These are phyloP conservation scores for Alouatta palliata DNA, from an alignment of 2,113 vertebrate genomes.

Conservation along the genomic window DNA sequence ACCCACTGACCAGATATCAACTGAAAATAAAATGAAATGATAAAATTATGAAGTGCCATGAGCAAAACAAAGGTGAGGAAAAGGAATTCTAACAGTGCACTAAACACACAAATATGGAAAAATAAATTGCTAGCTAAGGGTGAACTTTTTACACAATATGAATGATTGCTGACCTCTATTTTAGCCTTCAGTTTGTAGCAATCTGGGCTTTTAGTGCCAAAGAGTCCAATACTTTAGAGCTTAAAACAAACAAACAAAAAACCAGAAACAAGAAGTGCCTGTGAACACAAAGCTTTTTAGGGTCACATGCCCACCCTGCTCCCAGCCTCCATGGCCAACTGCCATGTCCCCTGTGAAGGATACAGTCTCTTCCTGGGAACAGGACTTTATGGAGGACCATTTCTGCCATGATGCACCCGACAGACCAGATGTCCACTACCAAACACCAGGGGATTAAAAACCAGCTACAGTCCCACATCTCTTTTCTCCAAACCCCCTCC, in stretches of 20 bases:
- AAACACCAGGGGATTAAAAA: conserved; percentile 84
- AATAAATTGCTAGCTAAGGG: conserved; percentile 72
- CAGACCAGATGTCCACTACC: conserved; percentile 95
- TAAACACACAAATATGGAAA: conserved; percentile 82
- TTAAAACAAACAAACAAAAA: conserved; percentile 12
- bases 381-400: conserved; percentile 94
- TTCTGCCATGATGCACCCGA: conserved; percentile 93
- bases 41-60: conserved; percentile 87
- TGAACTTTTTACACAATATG: conserved; percentile 67
- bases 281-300: not conserved
- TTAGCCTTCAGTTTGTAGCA: conserved; percentile 15
- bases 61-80: conserved; percentile 82
- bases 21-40: conserved; percentile 94
- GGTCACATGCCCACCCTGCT: not conserved
- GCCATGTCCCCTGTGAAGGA: conserved; percentile 82
- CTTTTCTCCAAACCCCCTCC: conserved; percentile 50
- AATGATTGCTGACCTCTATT: conserved; percentile 53
- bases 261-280: not conserved
- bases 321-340: not conserved
- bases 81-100: conserved; percentile 76
- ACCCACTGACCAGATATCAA: conserved; percentile 99
- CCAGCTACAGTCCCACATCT: not conserved
- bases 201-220: conserved; percentile 17
- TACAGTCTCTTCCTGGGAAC: conserved; percentile 94
- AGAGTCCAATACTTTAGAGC: not conserved